Evolutionary conservation across 64 coral and sea anemone genomes (phyloP).

Genomic region (Cladopsammia gracilis): DNA sequence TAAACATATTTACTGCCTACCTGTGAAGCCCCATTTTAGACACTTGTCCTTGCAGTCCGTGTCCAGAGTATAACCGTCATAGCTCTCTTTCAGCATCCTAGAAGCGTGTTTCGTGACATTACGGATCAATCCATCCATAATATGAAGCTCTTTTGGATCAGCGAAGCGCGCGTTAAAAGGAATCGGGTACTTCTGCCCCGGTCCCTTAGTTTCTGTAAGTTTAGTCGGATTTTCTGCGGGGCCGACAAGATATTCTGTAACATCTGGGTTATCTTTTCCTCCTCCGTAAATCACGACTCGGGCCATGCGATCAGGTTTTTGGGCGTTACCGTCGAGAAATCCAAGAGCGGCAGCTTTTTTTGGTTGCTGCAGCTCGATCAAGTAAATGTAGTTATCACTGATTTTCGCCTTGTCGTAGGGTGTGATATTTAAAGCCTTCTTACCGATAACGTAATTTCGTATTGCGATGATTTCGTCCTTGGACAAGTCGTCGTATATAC

Average conservation of each 20-base stretch:
- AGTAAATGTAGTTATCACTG: slow-evolving; percentile 77
- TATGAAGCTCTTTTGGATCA: slow-evolving; percentile 28
- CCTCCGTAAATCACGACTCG: slow-evolving; percentile 59
- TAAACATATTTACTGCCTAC: no score
- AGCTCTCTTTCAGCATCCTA: slow-evolving; percentile 63
- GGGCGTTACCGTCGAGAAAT: slow-evolving; percentile 59
- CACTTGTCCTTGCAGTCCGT: slow-evolving; percentile 52
- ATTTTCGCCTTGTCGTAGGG: slow-evolving; percentile 58
- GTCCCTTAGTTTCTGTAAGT: slow-evolving; percentile 14
- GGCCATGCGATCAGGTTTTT: slow-evolving; percentile 57
- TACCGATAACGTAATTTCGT: slow-evolving; percentile 66
- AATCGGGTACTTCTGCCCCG: slow-evolving; percentile 76
- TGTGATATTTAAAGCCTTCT: slow-evolving; percentile 56
- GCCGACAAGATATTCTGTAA: slow-evolving; percentile 70
- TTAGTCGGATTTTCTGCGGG: slow-evolving; percentile 39
- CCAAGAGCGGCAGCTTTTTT: slow-evolving; percentile 63
- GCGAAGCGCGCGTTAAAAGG: slow-evolving; percentile 81
- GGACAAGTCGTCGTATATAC: slow-evolving; percentile 72
- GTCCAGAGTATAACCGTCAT: slow-evolving; percentile 49
- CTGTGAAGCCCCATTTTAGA: neutral
- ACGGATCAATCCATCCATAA: slow-evolving; percentile 15
- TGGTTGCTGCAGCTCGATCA: slow-evolving; percentile 69
- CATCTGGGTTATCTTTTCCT: slow-evolving; percentile 25
- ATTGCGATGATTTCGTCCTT: slow-evolving; percentile 64
- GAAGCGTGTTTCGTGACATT: slow-evolving; percentile 30